phyloP scores from a whole-genome alignment of 2,113 vertebrate species.

The Elaphurus davidianus region DNA sequence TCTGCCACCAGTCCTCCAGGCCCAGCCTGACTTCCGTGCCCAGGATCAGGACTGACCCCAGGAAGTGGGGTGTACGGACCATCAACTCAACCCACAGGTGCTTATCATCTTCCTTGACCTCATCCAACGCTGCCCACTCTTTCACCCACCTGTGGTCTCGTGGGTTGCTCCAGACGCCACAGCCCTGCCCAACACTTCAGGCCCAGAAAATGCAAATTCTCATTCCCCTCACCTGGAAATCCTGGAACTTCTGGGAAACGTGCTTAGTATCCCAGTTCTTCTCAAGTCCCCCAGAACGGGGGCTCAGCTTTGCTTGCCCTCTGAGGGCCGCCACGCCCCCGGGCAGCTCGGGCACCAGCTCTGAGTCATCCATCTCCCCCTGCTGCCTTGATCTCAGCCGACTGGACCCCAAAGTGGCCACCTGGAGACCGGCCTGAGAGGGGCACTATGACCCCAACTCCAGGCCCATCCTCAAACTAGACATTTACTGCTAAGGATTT shows the following conservation, averaged over 20 bases:
- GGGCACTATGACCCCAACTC: background rate
- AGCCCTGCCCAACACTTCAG: background rate
- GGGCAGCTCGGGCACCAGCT: background rate
- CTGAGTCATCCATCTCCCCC: background rate
- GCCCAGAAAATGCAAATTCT: background rate
- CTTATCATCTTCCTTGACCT: background rate
- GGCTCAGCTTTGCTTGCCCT: background rate
- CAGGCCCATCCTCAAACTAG: background rate
- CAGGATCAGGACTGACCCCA: background rate
- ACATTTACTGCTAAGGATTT: background rate
- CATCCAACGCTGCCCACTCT: too few relatives aligned
- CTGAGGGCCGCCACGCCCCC: rapidly evolving
- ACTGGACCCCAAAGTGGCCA: background rate
- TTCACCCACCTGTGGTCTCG: background rate
- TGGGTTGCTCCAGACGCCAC: background rate
- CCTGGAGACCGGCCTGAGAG: background rate
- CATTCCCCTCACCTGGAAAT: background rate
- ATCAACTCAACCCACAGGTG: background rate
- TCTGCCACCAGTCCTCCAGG: background rate
- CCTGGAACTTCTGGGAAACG: background rate
- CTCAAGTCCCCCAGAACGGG: background rate
- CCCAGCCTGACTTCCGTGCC: background rate
- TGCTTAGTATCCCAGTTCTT: background rate
- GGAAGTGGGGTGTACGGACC: background rate
- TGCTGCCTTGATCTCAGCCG: background rate